Percentiles rank a stretch among this genome's conserved stretches.
phyloP scores from a whole-genome alignment of 2,888 invertebrate species.

The Drosophila limbata region DNA sequence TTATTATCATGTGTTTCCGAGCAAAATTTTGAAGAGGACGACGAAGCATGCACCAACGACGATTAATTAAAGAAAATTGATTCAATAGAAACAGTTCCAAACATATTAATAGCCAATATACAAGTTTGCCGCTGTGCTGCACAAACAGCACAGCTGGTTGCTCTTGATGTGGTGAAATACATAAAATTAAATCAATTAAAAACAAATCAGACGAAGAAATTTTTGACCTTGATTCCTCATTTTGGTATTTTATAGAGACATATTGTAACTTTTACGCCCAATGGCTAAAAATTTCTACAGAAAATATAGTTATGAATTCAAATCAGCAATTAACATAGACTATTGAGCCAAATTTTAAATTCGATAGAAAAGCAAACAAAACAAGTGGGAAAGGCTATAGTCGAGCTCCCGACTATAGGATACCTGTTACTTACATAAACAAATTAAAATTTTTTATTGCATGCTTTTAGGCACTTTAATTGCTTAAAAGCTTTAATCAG shows the following conservation, averaged over 20 bases:
- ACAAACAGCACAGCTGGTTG: conserved; percentile 41
- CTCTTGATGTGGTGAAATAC: conserved; percentile 40
- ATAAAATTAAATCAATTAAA: too few species aligned
- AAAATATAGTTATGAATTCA: conserved; percentile 23
- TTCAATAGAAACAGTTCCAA: conserved; percentile 6
- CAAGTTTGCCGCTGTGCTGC: conserved; percentile 6
- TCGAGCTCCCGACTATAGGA: too few species aligned
- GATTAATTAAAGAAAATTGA: conserved; percentile 33
- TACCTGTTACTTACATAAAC: too few species aligned
- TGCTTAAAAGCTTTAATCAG: too few species aligned
- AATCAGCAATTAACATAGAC: conserved; percentile 10
- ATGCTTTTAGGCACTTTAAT: too few species aligned
- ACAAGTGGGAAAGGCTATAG: too few species aligned
- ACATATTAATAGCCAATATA: conserved; percentile 1
- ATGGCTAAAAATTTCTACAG: conserved; percentile 13
- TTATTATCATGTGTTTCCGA: conserved; percentile 30
- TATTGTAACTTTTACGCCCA: background rate
- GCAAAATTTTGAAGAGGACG: conserved; percentile 10
- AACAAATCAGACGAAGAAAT: conserved; percentile 30
- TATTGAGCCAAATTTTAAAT: conserved; percentile 17
- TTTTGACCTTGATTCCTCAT: conserved; percentile 3
- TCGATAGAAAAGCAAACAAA: conserved; percentile 16
- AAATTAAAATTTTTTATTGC: too few species aligned
- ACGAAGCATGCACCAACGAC: conserved; percentile 3
- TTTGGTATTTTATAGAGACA: conserved; percentile 25